Evolutionary conservation across 2,797 vertebrate species (phyloP), one percentile per base, ranked within the genome.

Genomic region (Capromys pilorides): DNA sequence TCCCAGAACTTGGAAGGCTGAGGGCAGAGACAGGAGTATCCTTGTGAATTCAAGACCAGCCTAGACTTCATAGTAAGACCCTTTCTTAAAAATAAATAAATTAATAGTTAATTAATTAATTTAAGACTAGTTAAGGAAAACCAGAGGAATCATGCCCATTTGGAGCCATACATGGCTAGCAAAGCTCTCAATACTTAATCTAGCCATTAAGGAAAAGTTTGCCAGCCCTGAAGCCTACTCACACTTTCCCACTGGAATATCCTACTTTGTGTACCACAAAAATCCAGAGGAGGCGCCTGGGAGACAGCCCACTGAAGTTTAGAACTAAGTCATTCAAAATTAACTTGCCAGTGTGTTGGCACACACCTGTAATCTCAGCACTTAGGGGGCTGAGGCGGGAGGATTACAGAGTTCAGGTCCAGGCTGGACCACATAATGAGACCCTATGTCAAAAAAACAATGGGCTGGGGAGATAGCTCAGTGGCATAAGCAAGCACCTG

Each of bases 271-370:
- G 91, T 81, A 67, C 36, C n/a, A 62, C 31, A 62, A 57, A 39
- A 89, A 45, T 88, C 66, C 69, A 3, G 61, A 41, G 28, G 24
- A 66, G 79, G 10, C 28, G 41, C 59, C 41, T 90, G 57, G 19
- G 73, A 90, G 87, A 88, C 1, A 77, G 78, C 31, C 54, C 45
- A 64, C 0, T 78, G 54, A 90, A 88, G 16, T 61, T 80, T 79
- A 69, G 87, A 90, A 88, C n/a, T 80, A 71, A 75, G 28, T 77
- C 66, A 62, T 87, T 81, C 57, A 80, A 92, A 67, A 54, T 4
- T 18, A 39, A 73, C 69, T 73, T 73, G 67, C n/a, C 6, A 19
- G 16, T 57, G 14, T 41, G 5, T 12, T 75, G 71, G 36, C 4
- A 5, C 54, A 75, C 4, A 22, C 2, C 21, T 73, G 21, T 73